Conservation (phyloP, 2,888 invertebrate genomes). For the Cynaeus angustus region DNA sequence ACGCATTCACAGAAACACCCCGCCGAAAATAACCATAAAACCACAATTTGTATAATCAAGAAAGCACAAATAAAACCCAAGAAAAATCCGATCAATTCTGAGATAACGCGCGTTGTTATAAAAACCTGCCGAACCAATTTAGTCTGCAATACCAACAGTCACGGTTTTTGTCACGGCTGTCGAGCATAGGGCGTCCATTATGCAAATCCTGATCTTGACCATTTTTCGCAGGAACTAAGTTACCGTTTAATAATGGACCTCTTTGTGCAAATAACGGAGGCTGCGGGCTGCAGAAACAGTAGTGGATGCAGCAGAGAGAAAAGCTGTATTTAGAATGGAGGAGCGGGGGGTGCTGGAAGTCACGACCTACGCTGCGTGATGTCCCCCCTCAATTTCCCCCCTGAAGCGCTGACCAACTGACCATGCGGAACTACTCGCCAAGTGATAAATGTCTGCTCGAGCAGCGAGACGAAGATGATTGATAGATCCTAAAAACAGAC, state of each 20-base stretch:
- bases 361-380: conserved; percentile 55
- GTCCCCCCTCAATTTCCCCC: conserved; percentile 52
- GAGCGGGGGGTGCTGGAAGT: conserved; percentile 49
- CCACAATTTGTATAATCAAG: conserved; percentile 29
- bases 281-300: conserved; percentile 35
- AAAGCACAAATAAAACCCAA: conserved; percentile 35
- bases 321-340: conserved; percentile 47
- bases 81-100: conserved; percentile 32
- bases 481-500: conserved; percentile 55
- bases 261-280: conserved; percentile 28
- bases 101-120: neutral
- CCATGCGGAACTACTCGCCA: conserved; percentile 60
- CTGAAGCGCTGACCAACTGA: conserved; percentile 61
- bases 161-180: conserved; percentile 7
- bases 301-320: conserved; percentile 34
- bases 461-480: conserved; percentile 57
- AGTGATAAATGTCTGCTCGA: conserved; percentile 60
- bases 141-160: conserved; percentile 4
- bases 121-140: conserved; percentile 14
- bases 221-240: conserved; percentile 34
- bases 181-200: conserved; percentile 9
- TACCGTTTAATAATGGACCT: conserved; percentile 28
- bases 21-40: conserved; percentile 23
- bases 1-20: conserved; percentile 11
- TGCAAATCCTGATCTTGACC: conserved; percentile 11